A percentile compares a stretch with the other conserved stretches of the same genome.
These are phyloP conservation scores for Dichetophora obliterata DNA, from an alignment of 2,888 invertebrate species.

Conservation along the genomic window DNA sequence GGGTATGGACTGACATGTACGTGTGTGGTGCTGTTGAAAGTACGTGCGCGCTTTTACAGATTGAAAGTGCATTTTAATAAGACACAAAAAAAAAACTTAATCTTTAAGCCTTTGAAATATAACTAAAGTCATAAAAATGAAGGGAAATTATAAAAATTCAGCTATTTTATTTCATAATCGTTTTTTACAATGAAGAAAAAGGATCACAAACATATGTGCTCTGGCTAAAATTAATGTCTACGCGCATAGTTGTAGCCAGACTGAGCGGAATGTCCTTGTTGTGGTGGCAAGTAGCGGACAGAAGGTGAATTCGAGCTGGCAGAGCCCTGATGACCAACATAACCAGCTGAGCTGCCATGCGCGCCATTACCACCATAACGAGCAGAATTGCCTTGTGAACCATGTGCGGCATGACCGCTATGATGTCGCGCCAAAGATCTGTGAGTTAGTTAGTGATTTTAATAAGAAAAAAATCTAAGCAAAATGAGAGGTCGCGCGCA, in stretches of 20 bases:
- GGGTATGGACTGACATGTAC: background rate
- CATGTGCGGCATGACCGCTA: slow-evolving; percentile 33
- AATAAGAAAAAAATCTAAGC: background rate
- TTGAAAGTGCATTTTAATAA: slow-evolving; percentile 8
- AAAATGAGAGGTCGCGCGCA: background rate
- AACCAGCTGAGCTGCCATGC: background rate
- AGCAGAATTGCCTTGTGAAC: slow-evolving; percentile 32
- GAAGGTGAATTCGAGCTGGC: slow-evolving; percentile 54
- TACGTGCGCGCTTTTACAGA: background rate
- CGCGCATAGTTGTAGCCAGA: slow-evolving; percentile 52
- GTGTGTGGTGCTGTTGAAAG: background rate
- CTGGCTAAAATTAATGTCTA: slow-evolving; percentile 40
- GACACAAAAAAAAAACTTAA: background rate
- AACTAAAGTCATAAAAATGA: background rate
- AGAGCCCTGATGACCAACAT: slow-evolving; percentile 36
- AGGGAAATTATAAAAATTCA: too few species aligned
- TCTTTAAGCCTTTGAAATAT: background rate
- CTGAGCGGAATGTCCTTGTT: slow-evolving; percentile 18
- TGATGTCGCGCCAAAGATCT: slow-evolving; percentile 54
- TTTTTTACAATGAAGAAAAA: background rate
- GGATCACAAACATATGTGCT: background rate
- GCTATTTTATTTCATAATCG: slow-evolving; percentile 18
- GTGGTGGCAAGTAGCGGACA: slow-evolving; percentile 62
- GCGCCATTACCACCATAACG: slow-evolving; percentile 43
- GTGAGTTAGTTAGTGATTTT: background rate